Conservation (phyloP, 2,797 vertebrate species). For the Girardinus metallicus region DNA sequence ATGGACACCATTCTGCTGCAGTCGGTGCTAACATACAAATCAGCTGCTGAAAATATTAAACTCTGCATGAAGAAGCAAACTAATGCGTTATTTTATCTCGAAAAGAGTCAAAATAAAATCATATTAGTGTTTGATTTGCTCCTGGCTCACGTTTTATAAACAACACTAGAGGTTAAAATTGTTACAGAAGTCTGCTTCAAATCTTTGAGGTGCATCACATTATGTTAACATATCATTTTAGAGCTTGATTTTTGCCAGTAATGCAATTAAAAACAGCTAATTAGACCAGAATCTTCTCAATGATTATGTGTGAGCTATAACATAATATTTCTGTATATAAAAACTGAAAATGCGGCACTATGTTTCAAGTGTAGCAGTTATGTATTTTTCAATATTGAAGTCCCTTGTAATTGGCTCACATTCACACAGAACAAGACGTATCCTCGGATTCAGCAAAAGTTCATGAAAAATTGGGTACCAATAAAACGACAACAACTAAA, state of each 20-base stretch:
- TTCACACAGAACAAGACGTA: too few relatives aligned
- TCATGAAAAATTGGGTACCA: too few relatives aligned
- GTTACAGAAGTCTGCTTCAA: background rate
- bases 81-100: background rate
- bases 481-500: too few relatives aligned
- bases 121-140: background rate
- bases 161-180: background rate
- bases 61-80: background rate
- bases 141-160: background rate
- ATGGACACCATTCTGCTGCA: background rate
- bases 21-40: background rate
- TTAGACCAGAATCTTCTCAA: background rate
- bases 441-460: background rate
- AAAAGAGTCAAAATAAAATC: background rate
- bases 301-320: background rate
- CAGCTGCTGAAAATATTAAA: slow-evolving; percentile 1
- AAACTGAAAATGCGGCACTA: background rate
- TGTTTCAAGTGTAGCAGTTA: background rate
- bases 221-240: background rate
- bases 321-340: background rate
- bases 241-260: background rate
- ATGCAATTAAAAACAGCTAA: background rate
- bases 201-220: background rate
- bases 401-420: background rate
- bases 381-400: background rate